Evolutionary conservation across 2,113 vertebrate genomes (phyloP).

Genomic region (Rhea americana): DNA sequence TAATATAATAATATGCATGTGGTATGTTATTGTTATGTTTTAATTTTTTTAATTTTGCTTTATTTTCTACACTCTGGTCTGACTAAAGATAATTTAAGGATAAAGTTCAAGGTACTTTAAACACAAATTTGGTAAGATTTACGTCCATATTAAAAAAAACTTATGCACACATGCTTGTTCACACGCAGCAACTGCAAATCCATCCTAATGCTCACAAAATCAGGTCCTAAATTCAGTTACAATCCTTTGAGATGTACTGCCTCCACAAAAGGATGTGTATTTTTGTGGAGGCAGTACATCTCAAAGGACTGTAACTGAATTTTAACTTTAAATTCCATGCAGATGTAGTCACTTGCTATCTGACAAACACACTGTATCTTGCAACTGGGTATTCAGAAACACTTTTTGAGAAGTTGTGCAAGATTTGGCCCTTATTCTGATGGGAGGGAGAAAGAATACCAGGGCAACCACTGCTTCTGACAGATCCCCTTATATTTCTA

Average conservation of each 20-base stretch:
- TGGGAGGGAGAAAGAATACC: not conserved
- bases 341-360: not conserved
- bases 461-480: not conserved
- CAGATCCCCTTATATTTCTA: not conserved
- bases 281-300: not conserved
- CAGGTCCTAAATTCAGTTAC: too few relatives aligned
- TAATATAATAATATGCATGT: not conserved
- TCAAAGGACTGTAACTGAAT: not conserved
- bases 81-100: not conserved
- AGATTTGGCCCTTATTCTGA: not conserved
- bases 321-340: not conserved
- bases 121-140: not conserved
- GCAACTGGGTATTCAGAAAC: not conserved
- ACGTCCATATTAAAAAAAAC: not conserved
- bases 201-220: not conserved
- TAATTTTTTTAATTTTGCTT: not conserved
- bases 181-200: not conserved
- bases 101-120: not conserved
- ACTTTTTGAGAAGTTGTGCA: not conserved
- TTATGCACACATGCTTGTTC: accelerated
- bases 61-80: not conserved
- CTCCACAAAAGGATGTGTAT: too few relatives aligned
- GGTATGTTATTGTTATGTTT: not conserved
- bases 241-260: too few relatives aligned
- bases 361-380: not conserved